Conservation (phyloP, 1,140 invertebrate species). For the Scylla paramamosain region DNA sequence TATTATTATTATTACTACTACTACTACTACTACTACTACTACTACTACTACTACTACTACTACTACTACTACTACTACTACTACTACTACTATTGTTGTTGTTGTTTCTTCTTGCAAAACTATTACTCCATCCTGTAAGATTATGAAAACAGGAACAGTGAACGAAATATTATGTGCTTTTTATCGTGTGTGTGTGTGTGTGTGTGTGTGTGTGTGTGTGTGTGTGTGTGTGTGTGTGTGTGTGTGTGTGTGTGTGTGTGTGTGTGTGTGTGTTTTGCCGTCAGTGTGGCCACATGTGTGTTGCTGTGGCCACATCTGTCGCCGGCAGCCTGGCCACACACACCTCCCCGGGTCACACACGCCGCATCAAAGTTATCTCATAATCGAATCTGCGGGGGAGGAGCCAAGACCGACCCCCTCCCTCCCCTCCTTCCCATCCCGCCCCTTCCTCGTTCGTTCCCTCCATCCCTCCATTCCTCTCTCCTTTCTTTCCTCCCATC, state of each 20-base stretch:
- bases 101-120: too few species aligned
- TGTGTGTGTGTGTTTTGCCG: not conserved
- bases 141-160: too few species aligned
- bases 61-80: too few species aligned
- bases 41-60: too few species aligned
- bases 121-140: too few species aligned
- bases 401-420: constrained; percentile 4
- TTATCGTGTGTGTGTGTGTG: not conserved
- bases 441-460: not conserved
- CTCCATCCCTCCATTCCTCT: not conserved
- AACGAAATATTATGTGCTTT: too few species aligned
- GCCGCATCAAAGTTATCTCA: constrained; percentile 63
- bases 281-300: too few species aligned
- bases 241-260: constrained; percentile 31
- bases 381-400: constrained; percentile 52
- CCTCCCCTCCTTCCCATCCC: not conserved
- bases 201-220: constrained; percentile 14
- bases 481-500: not conserved
- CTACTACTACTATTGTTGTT: too few species aligned
- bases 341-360: not conserved
- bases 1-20: too few species aligned
- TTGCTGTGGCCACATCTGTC: too few species aligned
- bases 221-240: constrained; percentile 24
- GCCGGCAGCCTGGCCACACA: not conserved
- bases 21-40: too few species aligned